Evolutionary conservation across 2,113 vertebrate genomes (phyloP).

Genomic region (Eonycteris spelaea): DNA sequence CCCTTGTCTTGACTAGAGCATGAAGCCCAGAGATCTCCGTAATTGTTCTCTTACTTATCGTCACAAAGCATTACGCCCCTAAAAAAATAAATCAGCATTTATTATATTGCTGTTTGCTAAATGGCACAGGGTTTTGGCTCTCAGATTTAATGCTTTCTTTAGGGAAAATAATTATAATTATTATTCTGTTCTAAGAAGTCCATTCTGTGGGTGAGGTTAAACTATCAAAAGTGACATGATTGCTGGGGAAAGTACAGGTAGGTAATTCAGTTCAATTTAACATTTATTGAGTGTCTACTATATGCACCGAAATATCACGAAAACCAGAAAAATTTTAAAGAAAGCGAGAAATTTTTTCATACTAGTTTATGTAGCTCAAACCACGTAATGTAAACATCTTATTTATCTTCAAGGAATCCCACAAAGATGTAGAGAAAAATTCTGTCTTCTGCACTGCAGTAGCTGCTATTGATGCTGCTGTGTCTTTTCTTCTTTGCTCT

Average conservation of each 20-base stretch:
- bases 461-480: not conserved
- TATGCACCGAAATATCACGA: not conserved
- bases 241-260: not conserved
- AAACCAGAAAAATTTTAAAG: not conserved
- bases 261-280: not conserved
- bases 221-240: not conserved
- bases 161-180: conserved; percentile 9
- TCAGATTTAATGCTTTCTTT: not conserved
- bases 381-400: not conserved
- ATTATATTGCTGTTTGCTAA: not conserved
- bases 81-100: not conserved
- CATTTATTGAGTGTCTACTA: not conserved
- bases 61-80: not conserved
- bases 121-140: not conserved
- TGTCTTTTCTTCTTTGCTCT: not conserved
- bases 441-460: not conserved
- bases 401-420: conserved; percentile 1
- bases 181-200: not conserved
- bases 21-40: not conserved
- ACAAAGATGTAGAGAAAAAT: not conserved
- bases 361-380: not conserved
- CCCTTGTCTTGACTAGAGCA: not conserved
- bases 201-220: not conserved
- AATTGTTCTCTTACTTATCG: not conserved
- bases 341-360: not conserved